Base-by-base conservation (phyloP, 2,888 invertebrate species). In the Tribolium freemani region DNA sequence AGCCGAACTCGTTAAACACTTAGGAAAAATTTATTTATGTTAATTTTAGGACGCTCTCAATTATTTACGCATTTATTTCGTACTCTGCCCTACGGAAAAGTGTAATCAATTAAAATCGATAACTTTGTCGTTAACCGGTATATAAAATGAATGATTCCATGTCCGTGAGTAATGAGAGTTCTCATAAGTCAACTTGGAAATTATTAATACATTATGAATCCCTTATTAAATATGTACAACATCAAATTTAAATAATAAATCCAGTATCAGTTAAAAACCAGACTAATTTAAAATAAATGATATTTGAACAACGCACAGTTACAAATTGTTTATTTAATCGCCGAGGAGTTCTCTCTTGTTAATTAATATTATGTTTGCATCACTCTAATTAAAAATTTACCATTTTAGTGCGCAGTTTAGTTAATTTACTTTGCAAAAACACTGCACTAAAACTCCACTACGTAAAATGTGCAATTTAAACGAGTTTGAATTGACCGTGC, bases 361-460 rank as follows among this genome's bases (percentile, higher is more conserved):
- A 60, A 60, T 60, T 60, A 60, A 60, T 60, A 10, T 60, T 60
- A 44, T 46, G 45, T 60, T 60, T 60, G 46, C 46, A 60, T 60
- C 44, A 38, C 21, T 60, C 5, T 46, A 60, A 44, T 57, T 57
- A 60, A 45, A 60, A 46, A 54, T 46, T 45, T 60, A 60, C 20
- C 60, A 10, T 38, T 38, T 38, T 38, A 8, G 8, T 38, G 8
- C 9, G 31, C 8, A 38, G 8, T 38, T 38, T 1, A 38, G 8
- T 38, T 38, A 38, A 38, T 38, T 38, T 38, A 38, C 38, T 38
- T n/a, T 38, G n/a, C 9, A 31, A 31, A 5, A 31, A 9, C 31
- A 31, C 9, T 8, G 31, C 9, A 31, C 31, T n/a, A 6, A 38
- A 38, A n/a, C 38, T 38, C 2, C 3, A 26, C 3, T 26, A 38